These are phyloP conservation scores for Tapirus terrestris DNA, from an alignment of 2,113 vertebrate species.

Conservation along the genomic window DNA sequence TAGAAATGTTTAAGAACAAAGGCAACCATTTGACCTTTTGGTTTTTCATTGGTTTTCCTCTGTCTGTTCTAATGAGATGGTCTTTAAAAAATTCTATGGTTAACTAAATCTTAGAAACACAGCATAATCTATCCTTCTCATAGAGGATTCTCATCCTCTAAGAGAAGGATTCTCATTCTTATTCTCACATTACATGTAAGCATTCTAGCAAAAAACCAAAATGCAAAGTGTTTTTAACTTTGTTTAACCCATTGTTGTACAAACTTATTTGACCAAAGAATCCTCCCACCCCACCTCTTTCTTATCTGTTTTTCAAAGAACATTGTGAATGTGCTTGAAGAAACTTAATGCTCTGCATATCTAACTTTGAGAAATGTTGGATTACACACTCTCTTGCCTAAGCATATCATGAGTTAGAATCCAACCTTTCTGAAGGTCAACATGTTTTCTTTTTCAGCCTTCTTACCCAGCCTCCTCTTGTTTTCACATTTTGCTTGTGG, in stretches of 20 bases:
- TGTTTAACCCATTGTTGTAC: background rate
- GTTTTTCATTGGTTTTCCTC: conserved; percentile 14
- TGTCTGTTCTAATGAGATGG: background rate
- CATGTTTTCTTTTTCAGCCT: background rate
- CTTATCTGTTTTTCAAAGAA: background rate
- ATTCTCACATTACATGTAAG: background rate
- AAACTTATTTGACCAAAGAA: background rate
- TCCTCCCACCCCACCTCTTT: background rate
- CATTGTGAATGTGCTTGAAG: background rate
- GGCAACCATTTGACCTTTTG: conserved; percentile 17
- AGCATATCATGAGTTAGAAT: background rate
- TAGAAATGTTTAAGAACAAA: conserved; percentile 34
- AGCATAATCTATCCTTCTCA: background rate
- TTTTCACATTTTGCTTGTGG: background rate
- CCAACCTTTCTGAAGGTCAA: background rate
- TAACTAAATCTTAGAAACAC: conserved; percentile 34
- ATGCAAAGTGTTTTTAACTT: background rate
- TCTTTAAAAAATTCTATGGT: background rate
- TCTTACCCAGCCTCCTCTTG: background rate
- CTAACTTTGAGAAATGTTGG: background rate
- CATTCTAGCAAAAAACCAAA: background rate
- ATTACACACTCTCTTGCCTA: background rate
- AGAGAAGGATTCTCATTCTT: background rate
- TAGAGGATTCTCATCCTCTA: background rate
- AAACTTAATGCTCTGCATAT: background rate